These are phyloP conservation scores for Vulpes ferrilata DNA, from an alignment of 2,113 vertebrate species.

Conservation along the genomic window DNA sequence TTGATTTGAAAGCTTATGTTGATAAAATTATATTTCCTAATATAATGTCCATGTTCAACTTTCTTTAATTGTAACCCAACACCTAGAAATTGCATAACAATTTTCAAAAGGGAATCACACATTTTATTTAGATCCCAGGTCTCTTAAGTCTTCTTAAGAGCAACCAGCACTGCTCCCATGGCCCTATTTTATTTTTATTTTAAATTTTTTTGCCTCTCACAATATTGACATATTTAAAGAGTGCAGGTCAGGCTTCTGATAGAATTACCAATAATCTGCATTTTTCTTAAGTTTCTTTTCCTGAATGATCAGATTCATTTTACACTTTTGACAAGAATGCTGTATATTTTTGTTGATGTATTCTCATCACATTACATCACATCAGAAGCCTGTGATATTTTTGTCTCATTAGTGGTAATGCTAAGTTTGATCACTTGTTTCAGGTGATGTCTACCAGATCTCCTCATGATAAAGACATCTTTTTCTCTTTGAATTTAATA, in stretches of 20 bases:
- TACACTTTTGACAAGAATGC: not conserved
- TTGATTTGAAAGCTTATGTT: not conserved
- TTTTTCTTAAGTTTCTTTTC: conserved; percentile 7
- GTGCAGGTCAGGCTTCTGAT: not conserved
- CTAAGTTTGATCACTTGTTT: not conserved
- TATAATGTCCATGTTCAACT: not conserved
- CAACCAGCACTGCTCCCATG: not conserved
- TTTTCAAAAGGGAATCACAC: not conserved
- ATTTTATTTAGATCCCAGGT: not conserved
- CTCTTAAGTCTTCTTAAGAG: conserved; percentile 5
- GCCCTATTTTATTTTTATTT: not conserved
- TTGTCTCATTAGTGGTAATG: not conserved
- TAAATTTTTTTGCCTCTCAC: not conserved
- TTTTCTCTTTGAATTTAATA: conserved; percentile 41
- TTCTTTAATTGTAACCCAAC: not conserved
- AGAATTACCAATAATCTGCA: not conserved
- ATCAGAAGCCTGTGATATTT: not conserved
- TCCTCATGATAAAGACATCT: not conserved
- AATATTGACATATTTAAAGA: conserved; percentile 1
- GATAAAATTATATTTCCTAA: not conserved
- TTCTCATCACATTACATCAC: not conserved
- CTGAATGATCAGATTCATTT: not conserved
- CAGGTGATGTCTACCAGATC: not conserved
- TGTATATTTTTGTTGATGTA: not conserved
- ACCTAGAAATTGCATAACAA: not conserved